These are phyloP conservation scores for Plectus sambesii DNA, from an alignment of 1,140 invertebrate genomes.

Conservation along the genomic window DNA sequence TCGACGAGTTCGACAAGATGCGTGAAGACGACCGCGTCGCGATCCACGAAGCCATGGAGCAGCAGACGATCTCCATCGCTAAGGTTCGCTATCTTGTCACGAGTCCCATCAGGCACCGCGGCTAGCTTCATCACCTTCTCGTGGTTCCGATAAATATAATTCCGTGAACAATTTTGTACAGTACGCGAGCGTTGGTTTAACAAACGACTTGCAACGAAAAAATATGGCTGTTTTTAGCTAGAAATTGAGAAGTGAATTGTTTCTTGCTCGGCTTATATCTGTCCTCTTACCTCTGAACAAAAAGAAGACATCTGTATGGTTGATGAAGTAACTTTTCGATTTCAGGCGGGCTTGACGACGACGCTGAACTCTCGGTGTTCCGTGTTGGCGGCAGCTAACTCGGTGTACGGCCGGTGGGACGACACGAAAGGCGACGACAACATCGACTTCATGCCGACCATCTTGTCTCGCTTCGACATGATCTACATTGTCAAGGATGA, in stretches of 20 bases:
- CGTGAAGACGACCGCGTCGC: constrained; percentile 95
- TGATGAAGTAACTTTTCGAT: constrained; percentile 12
- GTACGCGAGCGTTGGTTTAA: too few species aligned
- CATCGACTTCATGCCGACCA: constrained; percentile 99
- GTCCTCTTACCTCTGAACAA: too few species aligned
- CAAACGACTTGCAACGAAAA: too few species aligned
- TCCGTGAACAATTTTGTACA: too few species aligned
- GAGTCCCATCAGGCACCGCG: too few species aligned
- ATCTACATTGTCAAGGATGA: constrained; percentile 99
- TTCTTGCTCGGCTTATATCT: too few species aligned
- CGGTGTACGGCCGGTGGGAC: constrained; percentile 95
- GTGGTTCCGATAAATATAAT: too few species aligned
- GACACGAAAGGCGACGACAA: constrained; percentile 95
- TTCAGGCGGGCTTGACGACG: constrained; percentile 92
- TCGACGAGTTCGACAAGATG: constrained; percentile 99
- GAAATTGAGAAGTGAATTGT: too few species aligned
- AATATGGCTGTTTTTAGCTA: too few species aligned
- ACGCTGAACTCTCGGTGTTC: constrained; percentile 95
- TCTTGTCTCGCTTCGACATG: constrained; percentile 99
- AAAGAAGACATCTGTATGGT: too few species aligned
- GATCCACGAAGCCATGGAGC: constrained; percentile 99
- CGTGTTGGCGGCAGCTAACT: constrained; percentile 94
- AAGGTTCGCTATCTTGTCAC: constrained; percentile 56
- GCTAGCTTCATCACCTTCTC: too few species aligned
- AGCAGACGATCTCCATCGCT: constrained; percentile 98